Evolutionary conservation across 2,113 vertebrate species (phyloP), one percentile per base, ranked within the genome.

Genomic region (Oreochromis niloticus): DNA sequence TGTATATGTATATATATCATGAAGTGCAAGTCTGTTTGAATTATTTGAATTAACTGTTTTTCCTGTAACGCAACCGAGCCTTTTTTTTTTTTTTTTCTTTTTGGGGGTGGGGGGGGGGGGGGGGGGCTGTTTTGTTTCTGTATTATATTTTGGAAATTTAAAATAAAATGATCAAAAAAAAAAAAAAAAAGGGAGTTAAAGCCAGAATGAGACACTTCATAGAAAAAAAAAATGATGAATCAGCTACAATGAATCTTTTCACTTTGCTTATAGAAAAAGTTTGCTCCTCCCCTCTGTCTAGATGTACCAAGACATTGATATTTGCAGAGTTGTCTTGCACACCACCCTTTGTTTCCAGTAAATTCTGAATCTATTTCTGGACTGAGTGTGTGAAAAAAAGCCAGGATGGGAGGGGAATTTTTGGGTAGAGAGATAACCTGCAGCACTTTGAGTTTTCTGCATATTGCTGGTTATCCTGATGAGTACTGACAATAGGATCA

Each of bases 311-410:
- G 52, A 50, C 82, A 36, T 80, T 90, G 73, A 90, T 92, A 87
- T 92, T 86, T 86, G 90, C 89, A 83, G 87, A 92, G 81, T 66
- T 66, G 85, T 75, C 52, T 66, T 82, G 90, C 78, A 73, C 89
- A 83, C 85, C 66, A 59, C 87, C 88, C 92, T 90, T 83, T 95
- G 93, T 95, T 95, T 94, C 93, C 94, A 94, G 92, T 96, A 91
- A 96, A 95, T 86, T 80, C 84, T 57, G 66, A 66, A 81, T 92
- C 93, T 96, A 95, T 95, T 94, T 89, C 91, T 96, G 95, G 94
- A 75, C 41, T 19, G 27, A 54, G 59, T 36, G 82, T 43, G 84
- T 82, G 87, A 66, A 86, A 9, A 36, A 66, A 66, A 75, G 14
- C 22, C 41, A 46, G 68, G 22, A 27, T 46, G 68, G 68, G 84